phyloP scores from a whole-genome alignment of 2,797 vertebrate genomes.

The Pseudotriccus pelzelni region DNA sequence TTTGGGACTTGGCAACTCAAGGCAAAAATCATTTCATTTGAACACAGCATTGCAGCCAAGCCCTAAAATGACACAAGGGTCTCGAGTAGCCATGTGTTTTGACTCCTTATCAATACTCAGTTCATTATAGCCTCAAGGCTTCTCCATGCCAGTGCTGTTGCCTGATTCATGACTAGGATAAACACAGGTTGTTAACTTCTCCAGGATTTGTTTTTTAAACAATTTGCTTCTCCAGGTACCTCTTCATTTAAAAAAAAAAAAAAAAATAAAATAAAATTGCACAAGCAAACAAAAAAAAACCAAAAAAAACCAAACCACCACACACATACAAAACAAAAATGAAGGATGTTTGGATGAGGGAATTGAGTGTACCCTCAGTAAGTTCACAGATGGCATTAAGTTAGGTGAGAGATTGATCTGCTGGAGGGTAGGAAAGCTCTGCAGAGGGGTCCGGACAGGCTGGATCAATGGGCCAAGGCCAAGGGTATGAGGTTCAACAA shows the following conservation, averaged over 20 bases:
- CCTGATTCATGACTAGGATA: neutral
- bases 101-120: neutral
- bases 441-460: neutral
- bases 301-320: too few species aligned
- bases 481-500: neutral
- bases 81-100: neutral
- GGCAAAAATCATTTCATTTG: neutral
- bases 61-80: neutral
- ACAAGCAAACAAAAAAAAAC: too few species aligned
- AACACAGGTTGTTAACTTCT: neutral
- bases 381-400: neutral
- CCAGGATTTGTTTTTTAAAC: neutral
- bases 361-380: neutral
- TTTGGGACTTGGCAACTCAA: neutral
- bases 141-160: neutral
- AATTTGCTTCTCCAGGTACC: neutral
- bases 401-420: neutral
- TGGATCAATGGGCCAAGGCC: neutral
- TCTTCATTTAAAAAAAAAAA: neutral
- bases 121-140: neutral
- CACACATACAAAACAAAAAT: neutral
- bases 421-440: neutral
- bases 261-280: neutral
- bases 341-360: neutral
- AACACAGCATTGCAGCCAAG: neutral